phyloP scores from a whole-genome alignment of 2,113 vertebrate genomes.

The Mastomys coucha region DNA sequence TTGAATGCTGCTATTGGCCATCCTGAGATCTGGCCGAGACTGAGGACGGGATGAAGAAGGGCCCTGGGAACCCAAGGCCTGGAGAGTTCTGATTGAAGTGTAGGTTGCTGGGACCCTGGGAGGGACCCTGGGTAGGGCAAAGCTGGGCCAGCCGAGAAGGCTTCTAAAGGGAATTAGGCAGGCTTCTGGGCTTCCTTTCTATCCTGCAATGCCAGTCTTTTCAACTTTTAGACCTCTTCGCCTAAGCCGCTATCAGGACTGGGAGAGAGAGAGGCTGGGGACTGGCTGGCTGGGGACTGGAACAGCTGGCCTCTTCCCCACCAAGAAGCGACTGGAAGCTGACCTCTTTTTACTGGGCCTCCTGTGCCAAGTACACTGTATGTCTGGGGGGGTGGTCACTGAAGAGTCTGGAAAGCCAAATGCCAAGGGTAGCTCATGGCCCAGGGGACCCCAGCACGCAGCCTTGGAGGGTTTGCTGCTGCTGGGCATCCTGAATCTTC shows the following conservation, averaged over 20 bases:
- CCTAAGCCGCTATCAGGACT: neutral
- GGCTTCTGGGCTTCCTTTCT: neutral
- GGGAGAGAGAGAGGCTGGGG: neutral
- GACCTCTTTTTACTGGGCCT: conserved; percentile 21
- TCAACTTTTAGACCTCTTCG: neutral
- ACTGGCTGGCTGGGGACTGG: neutral
- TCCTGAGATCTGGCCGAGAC: neutral
- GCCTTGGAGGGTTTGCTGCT: neutral
- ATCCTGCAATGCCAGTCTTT: neutral
- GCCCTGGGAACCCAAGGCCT: conserved; percentile 13
- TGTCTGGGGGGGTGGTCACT: neutral
- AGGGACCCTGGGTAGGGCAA: neutral
- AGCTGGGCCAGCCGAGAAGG: neutral
- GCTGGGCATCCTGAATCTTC: neutral
- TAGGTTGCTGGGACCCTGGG: neutral
- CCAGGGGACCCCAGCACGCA: neutral
- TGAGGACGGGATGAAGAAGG: conserved; percentile 22
- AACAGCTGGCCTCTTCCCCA: conserved; percentile 20
- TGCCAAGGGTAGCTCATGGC: neutral
- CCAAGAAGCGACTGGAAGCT: neutral
- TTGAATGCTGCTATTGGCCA: conserved; percentile 37
- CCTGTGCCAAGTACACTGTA: neutral
- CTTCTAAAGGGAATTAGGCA: neutral
- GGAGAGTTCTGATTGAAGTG: neutral
- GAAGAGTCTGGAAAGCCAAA: neutral